Base-by-base conservation (phyloP, 2,113 vertebrate genomes). In the Riparia riparia region DNA sequence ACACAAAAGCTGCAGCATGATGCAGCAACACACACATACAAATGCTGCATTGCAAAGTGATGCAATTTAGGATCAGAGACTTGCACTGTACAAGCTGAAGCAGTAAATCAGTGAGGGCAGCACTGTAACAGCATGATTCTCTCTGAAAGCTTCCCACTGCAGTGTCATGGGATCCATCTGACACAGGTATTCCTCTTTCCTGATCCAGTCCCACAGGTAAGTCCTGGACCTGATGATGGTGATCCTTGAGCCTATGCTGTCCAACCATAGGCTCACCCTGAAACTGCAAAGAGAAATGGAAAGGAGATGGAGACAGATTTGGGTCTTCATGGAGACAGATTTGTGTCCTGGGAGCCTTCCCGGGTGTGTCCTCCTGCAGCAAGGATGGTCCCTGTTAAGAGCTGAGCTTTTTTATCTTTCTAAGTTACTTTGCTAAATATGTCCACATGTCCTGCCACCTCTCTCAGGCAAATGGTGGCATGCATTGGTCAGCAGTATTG, bases 281-380 rank as follows among this genome's bases (percentile, higher is more conserved):
- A 76, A 86, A 68, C 42, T 17, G n/a, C 54, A 74, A 65, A 65
- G 41, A 61, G 42, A 90, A 65, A 71, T 3, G 22, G 63, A 53
- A 72, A 58, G 44, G 61, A 79, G 47, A 5, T 50, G 32, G 20
- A 77, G 26, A 45, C 37, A 81, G 22, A 45, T 76, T 21, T 85
- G 57, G 14, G 34, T 64, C 31, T 14, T 76, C 61, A 13, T 17
- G 20, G 44, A 81, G 25, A 34, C n/a, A 68, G 17, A 72, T 71
- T 18, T 72, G 51, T 21, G 20, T 50, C 71, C 31, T 58, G 24
- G 39, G 42, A 42, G 31, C 44, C 78, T 72, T 82, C 47, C n/a
- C 0, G 0, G 9, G 10, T 41, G 42, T 68, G 49, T 56, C 18
- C 14, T 72, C 49, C 58, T 69, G 70, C 54, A 70, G 31, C 6